phyloP scores from a whole-genome alignment of 2,113 vertebrate genomes.

The Lutjanus erythropterus region DNA sequence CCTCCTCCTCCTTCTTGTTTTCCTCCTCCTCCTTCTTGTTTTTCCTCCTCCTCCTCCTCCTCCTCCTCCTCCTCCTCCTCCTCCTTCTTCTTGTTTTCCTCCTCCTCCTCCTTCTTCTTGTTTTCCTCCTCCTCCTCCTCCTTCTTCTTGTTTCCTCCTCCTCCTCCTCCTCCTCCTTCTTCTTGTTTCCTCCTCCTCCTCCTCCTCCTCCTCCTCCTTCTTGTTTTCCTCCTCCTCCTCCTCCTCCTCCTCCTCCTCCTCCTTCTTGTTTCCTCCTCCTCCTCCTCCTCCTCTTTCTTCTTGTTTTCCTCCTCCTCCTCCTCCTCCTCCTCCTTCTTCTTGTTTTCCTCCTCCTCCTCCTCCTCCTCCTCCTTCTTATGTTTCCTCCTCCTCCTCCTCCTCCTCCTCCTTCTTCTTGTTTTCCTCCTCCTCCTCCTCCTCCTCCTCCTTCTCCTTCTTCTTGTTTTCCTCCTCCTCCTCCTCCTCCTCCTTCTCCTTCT shows the following conservation, averaged over 20 bases:
- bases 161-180: not conserved
- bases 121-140: not conserved
- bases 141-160: not conserved
- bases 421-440: not conserved
- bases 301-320: not conserved
- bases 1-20: not conserved
- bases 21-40: not conserved
- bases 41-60: not conserved
- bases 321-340: not conserved
- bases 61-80: not conserved
- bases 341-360: not conserved
- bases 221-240: not conserved
- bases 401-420: not conserved
- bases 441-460: not conserved
- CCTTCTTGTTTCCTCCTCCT: not conserved
- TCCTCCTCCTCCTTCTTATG: too few species aligned
- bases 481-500: too few species aligned
- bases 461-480: not conserved
- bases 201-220: too few species aligned
- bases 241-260: too few species aligned
- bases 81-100: too few species aligned
- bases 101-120: not conserved
- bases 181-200: not conserved
- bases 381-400: not conserved
- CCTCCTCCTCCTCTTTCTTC: not conserved